Evolutionary conservation across 1,140 invertebrate genomes (phyloP).

Genomic region (Thalassaphorura encarpata): DNA sequence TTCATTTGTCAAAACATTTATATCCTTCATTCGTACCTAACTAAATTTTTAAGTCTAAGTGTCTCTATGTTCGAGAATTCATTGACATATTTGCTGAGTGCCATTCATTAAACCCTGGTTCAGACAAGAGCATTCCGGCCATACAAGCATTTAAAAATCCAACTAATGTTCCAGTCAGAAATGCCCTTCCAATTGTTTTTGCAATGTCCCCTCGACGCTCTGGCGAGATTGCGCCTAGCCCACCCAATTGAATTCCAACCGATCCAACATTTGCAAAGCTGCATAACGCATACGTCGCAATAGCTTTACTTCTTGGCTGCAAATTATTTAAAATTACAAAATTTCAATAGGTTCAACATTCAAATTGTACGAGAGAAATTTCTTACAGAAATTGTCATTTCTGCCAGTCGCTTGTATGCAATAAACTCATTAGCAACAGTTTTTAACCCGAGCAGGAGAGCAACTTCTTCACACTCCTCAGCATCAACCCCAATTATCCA

Average conservation of each 20-base stretch:
- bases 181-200: constrained; percentile 62
- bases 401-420: constrained; percentile 64
- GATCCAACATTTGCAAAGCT: constrained; percentile 59
- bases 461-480: constrained; percentile 65
- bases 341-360: constrained; percentile 32
- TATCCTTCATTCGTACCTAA: no score
- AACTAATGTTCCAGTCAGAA: constrained; percentile 73
- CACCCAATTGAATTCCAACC: constrained; percentile 42
- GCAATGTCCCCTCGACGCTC: constrained; percentile 58
- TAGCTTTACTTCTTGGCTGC: constrained; percentile 59
- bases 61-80: no score
- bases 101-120: constrained; percentile 2
- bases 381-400: constrained; percentile 12
- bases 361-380: not conserved
- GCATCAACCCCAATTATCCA: constrained; percentile 70
- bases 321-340: constrained; percentile 33
- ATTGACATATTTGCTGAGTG: not conserved
- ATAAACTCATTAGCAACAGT: constrained; percentile 86
- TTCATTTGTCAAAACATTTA: no score
- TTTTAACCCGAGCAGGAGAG: constrained; percentile 72
- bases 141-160: constrained; percentile 88
- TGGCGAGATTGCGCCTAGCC: constrained; percentile 68
- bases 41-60: no score
- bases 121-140: constrained; percentile 49
- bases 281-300: constrained; percentile 88